Evolutionary conservation across 2,888 invertebrate species (phyloP).

Genomic region (Pandemis heparana): DNA sequence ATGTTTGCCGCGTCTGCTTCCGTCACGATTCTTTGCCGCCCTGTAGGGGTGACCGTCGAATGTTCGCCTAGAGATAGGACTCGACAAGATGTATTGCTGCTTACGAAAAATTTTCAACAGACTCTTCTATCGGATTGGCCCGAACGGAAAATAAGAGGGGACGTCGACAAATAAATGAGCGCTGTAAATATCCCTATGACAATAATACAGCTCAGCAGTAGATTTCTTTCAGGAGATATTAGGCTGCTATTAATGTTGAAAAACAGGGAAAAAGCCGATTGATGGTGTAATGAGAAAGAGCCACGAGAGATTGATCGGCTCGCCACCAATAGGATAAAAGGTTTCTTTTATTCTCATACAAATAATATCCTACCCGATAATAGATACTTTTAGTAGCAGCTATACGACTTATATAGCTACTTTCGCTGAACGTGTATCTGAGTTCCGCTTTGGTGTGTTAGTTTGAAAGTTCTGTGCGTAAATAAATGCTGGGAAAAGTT

Average conservation of each 20-base stretch:
- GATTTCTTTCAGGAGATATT: conserved; percentile 79
- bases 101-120: conserved; percentile 86
- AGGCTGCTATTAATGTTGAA: conserved; percentile 82
- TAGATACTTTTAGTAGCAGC: conserved; percentile 26
- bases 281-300: conserved; percentile 69
- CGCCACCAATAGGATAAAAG: conserved; percentile 35
- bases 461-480: conserved; percentile 30
- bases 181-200: conserved; percentile 84
- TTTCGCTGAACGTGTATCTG: conserved; percentile 18
- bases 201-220: conserved; percentile 86
- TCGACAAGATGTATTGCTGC: conserved; percentile 85
- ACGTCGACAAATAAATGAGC: conserved; percentile 82
- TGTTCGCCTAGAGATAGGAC: conserved; percentile 84
- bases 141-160: conserved; percentile 86
- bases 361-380: conserved; percentile 34
- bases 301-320: conserved; percentile 60
- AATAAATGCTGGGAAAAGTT: conserved; percentile 30
- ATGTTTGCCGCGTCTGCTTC: conserved; percentile 23
- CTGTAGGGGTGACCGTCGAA: conserved; percentile 81
- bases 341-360: conserved; percentile 41
- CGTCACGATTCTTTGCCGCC: conserved; percentile 59
- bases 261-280: conserved; percentile 81
- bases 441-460: conserved; percentile 17
- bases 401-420: conserved; percentile 14
- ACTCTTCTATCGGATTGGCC: conserved; percentile 83